Base-by-base conservation (phyloP, 1,140 invertebrate species). In the Bombus turneri region DNA sequence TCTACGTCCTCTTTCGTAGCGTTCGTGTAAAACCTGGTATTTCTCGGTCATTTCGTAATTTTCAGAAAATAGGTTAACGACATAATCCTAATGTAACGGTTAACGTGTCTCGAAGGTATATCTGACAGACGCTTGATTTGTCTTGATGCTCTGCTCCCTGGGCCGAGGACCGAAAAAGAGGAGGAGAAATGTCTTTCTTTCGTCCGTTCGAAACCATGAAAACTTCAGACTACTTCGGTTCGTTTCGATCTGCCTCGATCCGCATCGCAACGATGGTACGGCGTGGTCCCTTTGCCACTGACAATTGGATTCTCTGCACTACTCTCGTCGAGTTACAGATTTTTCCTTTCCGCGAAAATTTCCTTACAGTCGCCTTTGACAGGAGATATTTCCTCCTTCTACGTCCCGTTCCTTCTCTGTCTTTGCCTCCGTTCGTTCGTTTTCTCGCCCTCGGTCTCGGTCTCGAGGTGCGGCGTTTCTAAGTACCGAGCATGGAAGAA, bases 241-340 rank as follows among this genome's bases (percentile, higher is more conserved):
- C 85, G 75, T 86, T 74, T 77, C 76, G 66, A 57, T 73, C 53
- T 68, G 64, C 34, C 37, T 47, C 76, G 72, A 68, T 71, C 53
- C 28, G 57, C 37, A 41, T 77, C 64, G 25, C 86, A 13, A 76
- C 73, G 62, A 74, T 37, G 75, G 57, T 28, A 57, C 72, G 57
- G 47, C 59, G 66, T 64, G 77, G 81, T 87, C 87, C 88, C 84
- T 88, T 88, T 90, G 89, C 83, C 85, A 87, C 86, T 90, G 90
- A 92, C 92, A 92, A 92, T 92, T 92, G 90, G 88, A 92, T 92
- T 92, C 86, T 85, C 88, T 47, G 91, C 86, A 68, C 85, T 90
- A 92, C 92, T 91, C 91, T 81, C 84, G 81, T 86, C 88, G 87
- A 91, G 89, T 92, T 92, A 91, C 91, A 91, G 91, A 92, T 92